These are phyloP conservation scores for Ptychadena robeensis DNA, from an alignment of 2,797 vertebrate species.

Conservation along the genomic window DNA sequence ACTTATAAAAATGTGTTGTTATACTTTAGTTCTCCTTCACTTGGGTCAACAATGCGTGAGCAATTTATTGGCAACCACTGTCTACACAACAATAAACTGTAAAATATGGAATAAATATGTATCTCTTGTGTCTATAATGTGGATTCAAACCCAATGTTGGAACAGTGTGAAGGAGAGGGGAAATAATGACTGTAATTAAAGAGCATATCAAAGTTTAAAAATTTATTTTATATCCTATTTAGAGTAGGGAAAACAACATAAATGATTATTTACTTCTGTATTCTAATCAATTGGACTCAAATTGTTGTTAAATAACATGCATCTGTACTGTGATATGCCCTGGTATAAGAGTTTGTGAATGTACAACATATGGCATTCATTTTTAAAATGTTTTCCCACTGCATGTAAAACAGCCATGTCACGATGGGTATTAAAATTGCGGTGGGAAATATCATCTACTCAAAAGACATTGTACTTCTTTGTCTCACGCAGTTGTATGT, in stretches of 20 bases:
- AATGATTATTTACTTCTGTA: slow-evolving; percentile 20
- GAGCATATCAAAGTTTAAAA: too few species aligned
- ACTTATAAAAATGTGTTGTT: too few species aligned
- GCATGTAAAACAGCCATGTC: slow-evolving; percentile 25
- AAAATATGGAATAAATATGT: too few species aligned
- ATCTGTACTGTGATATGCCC: slow-evolving; percentile 1
- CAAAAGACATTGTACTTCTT: slow-evolving; percentile 43
- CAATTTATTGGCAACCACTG: too few species aligned
- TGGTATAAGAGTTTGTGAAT: slow-evolving; percentile 16
- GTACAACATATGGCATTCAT: slow-evolving; percentile 50
- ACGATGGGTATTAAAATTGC: slow-evolving; percentile 26
- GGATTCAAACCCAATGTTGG: too few species aligned
- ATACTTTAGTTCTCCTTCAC: too few species aligned
- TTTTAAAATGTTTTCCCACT: slow-evolving; percentile 41
- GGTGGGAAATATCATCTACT: slow-evolving; percentile 45
- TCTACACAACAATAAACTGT: too few species aligned
- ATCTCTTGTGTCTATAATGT: too few species aligned
- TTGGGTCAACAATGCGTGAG: too few species aligned
- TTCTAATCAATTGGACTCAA: slow-evolving; percentile 29
- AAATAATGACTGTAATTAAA: too few species aligned
- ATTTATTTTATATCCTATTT: background rate
- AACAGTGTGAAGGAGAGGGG: too few species aligned
- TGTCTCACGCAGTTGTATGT: slow-evolving; percentile 47
- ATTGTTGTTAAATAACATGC: background rate
- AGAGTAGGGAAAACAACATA: background rate